Evolutionary conservation across 2,888 invertebrate species (phyloP), one percentile per base, ranked within the genome.

Genomic region (Hoplodrina ambigua): DNA sequence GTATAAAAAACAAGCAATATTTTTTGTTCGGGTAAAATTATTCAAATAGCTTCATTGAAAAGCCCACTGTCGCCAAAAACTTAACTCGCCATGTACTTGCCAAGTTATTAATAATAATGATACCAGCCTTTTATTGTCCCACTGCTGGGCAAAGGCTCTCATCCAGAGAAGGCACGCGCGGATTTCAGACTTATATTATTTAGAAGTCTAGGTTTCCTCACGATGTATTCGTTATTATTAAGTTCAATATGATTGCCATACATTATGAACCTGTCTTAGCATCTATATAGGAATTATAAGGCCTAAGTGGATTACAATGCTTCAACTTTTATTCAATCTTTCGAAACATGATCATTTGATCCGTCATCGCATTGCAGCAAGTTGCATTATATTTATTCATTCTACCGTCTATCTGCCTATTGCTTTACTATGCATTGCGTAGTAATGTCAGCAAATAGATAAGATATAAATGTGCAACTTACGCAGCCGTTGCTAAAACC

Each of bases 361-460:
- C 4, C 11, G 55, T 37, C 4, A 13, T n/a, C 25, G 7, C 3
- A 11, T 25, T n/a, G 5, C 33, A 25, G 19, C 25, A 44, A 66
- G 37, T 46, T 67, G 33, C 49, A 37, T 46, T 20, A 20, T 53
- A 52, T 46, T 33, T 0, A 37, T 46, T 60, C 41, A 17, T 46
- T 41, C 13, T 61, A 25, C 0, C 3, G 19, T 11, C n/a, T 11
- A 20, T 70, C 15, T 69, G 33, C 5, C n/a, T 69, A 54, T 75
- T 61, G 19, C 8, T 49, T 54, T 60, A 54, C 37, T 77, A 66
- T 54, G 61, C 2, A 1, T 44, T 49, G 46, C 10, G 11, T 65
- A 61, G 64, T 71, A 54, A 0, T 50, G 10, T 54, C 8, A 59
- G 46, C 2, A 54, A 54, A 50, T 49, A 49, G 56, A 41, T 52